Conservation (phyloP, 1,140 invertebrate genomes). For the Sycophaga agraensis region DNA sequence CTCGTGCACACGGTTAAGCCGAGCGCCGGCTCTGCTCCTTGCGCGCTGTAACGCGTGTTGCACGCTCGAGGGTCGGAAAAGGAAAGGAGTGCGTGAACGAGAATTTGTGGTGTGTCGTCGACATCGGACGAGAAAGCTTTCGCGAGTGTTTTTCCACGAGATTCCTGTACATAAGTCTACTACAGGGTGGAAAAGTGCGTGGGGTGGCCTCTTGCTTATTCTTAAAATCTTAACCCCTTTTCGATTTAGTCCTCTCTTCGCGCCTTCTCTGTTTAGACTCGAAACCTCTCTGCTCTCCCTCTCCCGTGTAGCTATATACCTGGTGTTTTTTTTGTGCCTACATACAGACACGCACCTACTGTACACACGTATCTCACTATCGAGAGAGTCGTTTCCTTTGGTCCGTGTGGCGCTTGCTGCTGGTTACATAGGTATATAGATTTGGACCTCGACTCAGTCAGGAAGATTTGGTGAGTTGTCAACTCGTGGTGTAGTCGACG, state of each 20-base stretch:
- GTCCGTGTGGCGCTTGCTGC: not conserved
- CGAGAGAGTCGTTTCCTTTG: constrained; percentile 13
- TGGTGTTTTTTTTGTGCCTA: constrained; percentile 9
- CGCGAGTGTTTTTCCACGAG: too few species aligned
- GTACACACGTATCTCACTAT: constrained; percentile 3
- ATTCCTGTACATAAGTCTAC: too few species aligned
- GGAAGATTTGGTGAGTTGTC: too few species aligned
- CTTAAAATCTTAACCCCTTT: constrained; percentile 6
- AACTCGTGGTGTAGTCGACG: too few species aligned
- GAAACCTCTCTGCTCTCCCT: not conserved
- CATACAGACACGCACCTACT: not conserved
- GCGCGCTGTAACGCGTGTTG: not conserved
- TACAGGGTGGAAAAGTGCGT: too few species aligned
- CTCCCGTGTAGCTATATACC: not conserved
- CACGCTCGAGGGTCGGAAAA: constrained; percentile 1
- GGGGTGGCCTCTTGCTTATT: not conserved
- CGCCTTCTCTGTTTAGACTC: constrained; percentile 3
- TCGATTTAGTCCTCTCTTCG: not conserved
- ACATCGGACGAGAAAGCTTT: not conserved
- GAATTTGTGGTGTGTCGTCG: constrained; percentile 1
- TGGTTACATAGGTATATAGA: too few species aligned
- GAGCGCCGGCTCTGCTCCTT: constrained; percentile 7
- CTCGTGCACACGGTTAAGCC: not conserved
- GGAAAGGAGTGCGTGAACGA: constrained; percentile 1
- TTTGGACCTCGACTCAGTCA: too few species aligned